Evolutionary conservation across 2,113 vertebrate genomes (phyloP).

Genomic region (Trichechus manatus): DNA sequence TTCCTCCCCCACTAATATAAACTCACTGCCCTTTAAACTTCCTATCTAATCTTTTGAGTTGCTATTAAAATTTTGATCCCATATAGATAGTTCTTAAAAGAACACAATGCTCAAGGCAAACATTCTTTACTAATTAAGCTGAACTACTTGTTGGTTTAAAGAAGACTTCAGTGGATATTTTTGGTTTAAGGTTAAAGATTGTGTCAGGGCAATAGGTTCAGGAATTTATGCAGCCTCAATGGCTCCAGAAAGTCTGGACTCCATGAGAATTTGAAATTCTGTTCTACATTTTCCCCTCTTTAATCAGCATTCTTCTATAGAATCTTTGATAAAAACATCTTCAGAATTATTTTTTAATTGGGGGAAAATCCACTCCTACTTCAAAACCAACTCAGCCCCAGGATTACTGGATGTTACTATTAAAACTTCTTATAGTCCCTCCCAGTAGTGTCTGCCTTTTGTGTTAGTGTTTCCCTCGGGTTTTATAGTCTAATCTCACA

Average conservation of each 20-base stretch:
- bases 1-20: neutral
- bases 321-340: neutral
- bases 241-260: neutral
- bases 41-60: neutral
- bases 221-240: neutral
- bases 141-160: neutral
- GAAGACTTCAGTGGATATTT: neutral
- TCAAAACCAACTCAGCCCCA: neutral
- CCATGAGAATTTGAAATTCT: neutral
- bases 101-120: neutral
- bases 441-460: neutral
- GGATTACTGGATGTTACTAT: neutral
- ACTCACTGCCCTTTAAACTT: neutral
- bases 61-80: neutral
- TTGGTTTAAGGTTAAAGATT: neutral
- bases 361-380: neutral
- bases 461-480: neutral
- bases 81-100: neutral
- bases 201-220: neutral
- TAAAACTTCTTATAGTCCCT: neutral
- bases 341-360: neutral
- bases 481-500: neutral
- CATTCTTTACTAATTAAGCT: neutral
- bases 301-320: neutral
- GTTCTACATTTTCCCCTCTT: neutral